phyloP scores from a whole-genome alignment of 2,888 invertebrate species.

The Neria commutata region DNA sequence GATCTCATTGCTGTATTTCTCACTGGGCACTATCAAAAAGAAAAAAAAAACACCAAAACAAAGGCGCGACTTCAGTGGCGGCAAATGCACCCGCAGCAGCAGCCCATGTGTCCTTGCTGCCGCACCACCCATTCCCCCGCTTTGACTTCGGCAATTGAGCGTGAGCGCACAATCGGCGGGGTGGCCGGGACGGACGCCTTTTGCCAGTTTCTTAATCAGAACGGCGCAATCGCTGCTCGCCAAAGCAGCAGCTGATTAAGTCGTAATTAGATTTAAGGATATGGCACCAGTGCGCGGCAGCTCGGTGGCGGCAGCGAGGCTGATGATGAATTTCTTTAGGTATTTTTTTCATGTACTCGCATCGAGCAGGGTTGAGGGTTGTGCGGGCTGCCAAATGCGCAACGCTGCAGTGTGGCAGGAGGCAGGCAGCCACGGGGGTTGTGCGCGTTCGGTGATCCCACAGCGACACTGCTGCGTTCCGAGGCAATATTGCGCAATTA shows the following conservation, averaged over 20 bases:
- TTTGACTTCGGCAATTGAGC: slow-evolving; percentile 60
- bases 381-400: slow-evolving; percentile 7
- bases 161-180: slow-evolving; percentile 40
- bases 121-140: slow-evolving; percentile 13
- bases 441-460: not conserved
- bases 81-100: slow-evolving; percentile 6
- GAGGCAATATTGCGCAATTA: no score
- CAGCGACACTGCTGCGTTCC: no score
- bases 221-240: not conserved
- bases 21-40: slow-evolving; percentile 22
- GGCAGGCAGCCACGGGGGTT: not conserved
- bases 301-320: slow-evolving; percentile 2
- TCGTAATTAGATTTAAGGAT: slow-evolving; percentile 63
- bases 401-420: not conserved
- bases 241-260: slow-evolving; percentile 61
- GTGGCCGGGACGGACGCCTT: slow-evolving; percentile 7
- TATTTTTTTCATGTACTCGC: not conserved
- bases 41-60: not conserved
- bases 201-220: slow-evolving; percentile 30
- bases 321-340: slow-evolving; percentile 16
- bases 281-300: slow-evolving; percentile 57
- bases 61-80: slow-evolving; percentile 8
- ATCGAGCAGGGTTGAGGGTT: not conserved
- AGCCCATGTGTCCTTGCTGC: not conserved
- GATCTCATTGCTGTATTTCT: slow-evolving; percentile 35